Conservation (phyloP, 2,797 vertebrate species). For the Bradypodion pumilum region DNA sequence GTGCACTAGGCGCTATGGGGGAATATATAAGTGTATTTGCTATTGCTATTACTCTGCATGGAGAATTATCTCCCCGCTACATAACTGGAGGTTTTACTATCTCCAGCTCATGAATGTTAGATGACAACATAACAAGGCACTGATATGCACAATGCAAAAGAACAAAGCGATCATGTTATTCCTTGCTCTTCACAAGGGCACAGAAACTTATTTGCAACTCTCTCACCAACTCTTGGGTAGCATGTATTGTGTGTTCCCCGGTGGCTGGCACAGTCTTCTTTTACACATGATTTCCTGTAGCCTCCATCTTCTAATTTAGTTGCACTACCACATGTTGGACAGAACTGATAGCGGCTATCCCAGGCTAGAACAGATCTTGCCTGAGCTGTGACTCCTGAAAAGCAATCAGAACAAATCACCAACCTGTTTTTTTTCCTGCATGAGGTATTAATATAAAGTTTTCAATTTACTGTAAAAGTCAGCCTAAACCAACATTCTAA, state of each 20-base stretch:
- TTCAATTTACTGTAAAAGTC: neutral
- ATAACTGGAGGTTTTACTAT: neutral
- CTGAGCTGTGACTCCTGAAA: conserved; percentile 88
- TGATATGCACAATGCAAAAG: neutral
- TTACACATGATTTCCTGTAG: conserved; percentile 88
- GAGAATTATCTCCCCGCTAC: neutral
- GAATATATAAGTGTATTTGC: too few species aligned
- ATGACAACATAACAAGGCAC: neutral
- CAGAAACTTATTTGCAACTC: neutral
- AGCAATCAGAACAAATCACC: conserved; percentile 27
- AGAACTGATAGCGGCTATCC: conserved; percentile 89
- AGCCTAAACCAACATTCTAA: neutral
- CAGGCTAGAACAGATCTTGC: conserved; percentile 91
- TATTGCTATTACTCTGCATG: neutral
- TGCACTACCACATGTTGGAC: conserved; percentile 87
- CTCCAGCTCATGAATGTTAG: neutral
- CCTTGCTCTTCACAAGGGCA: neutral
- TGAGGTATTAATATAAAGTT: neutral
- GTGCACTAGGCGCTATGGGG: too few species aligned
- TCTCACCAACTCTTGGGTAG: conserved; percentile 92
- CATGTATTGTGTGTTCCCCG: conserved; percentile 92
- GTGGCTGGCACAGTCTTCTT: conserved; percentile 83
- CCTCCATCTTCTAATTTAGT: conserved; percentile 86
- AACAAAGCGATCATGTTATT: neutral
- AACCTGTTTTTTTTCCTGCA: conserved; percentile 2